A percentile compares a stretch with the other conserved stretches of the same genome.
Conservation (phyloP, 2,888 invertebrate genomes). For the Lepidocyrtinus sp. region DNA sequence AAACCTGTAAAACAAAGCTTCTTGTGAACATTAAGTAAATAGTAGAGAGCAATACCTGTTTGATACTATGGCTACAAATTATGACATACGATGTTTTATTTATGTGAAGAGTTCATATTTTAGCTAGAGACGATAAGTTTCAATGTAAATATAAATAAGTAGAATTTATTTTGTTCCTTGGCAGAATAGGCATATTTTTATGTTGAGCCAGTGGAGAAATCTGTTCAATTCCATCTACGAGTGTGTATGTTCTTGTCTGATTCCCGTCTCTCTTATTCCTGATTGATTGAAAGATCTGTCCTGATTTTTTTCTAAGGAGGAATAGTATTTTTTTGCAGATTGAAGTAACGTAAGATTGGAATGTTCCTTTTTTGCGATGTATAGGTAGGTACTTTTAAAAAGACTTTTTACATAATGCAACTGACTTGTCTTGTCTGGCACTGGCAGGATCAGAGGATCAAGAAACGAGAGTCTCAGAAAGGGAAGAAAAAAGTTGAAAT, state of each 20-base stretch:
- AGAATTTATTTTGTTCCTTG: too few relatives aligned
- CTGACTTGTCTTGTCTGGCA: slow-evolving; percentile 16
- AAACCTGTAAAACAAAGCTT: too few relatives aligned
- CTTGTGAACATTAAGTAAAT: too few relatives aligned
- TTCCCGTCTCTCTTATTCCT: slow-evolving; percentile 14
- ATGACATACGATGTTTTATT: too few relatives aligned
- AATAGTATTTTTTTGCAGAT: neutral
- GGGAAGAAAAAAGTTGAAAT: slow-evolving; percentile 39
- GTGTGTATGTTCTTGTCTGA: slow-evolving; percentile 18
- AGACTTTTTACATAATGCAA: slow-evolving; percentile 15
- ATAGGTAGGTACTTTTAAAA: neutral
- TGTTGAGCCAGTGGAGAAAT: slow-evolving; percentile 2
- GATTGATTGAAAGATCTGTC: slow-evolving; percentile 56
- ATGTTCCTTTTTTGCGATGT: neutral
- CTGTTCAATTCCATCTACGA: slow-evolving; percentile 28
- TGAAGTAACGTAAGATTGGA: neutral
- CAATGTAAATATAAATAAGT: neutral
- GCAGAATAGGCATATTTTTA: neutral
- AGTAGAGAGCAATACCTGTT: too few relatives aligned
- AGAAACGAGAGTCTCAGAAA: slow-evolving; percentile 9
- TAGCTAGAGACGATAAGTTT: neutral
- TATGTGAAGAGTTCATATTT: too few relatives aligned
- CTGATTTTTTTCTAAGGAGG: slow-evolving; percentile 26
- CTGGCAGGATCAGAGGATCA: slow-evolving; percentile 30
- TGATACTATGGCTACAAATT: too few relatives aligned